phyloP scores from a whole-genome alignment of 2,888 invertebrate species.

The Oligia strigilis region DNA sequence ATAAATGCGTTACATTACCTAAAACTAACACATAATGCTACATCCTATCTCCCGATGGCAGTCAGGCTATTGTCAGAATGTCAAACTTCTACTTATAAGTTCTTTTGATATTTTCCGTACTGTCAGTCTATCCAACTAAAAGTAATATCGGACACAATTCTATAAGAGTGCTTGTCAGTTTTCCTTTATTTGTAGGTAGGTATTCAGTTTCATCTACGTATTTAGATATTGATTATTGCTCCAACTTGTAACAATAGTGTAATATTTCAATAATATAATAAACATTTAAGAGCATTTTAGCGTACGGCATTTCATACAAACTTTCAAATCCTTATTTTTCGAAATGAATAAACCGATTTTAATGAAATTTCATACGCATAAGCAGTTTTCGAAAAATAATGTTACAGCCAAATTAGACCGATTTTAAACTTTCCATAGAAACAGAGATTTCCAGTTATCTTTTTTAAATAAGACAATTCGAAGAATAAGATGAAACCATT shows the following conservation, averaged over 20 bases:
- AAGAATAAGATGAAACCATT: background rate
- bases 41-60: background rate
- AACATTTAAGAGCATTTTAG: background rate
- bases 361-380: no score
- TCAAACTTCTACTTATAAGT: constrained; percentile 3
- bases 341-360: no score
- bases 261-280: background rate
- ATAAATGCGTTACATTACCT: background rate
- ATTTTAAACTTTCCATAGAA: no score
- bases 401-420: no score
- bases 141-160: constrained; percentile 4
- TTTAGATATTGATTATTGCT: background rate
- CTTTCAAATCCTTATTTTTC: no score
- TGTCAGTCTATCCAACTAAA: constrained; percentile 1
- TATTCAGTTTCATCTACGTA: background rate
- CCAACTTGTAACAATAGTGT: background rate
- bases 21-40: background rate
- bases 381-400: no score
- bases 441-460: no score
- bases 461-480: no score
- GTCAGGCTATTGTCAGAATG: constrained; percentile 8
- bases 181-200: background rate
- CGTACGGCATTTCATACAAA: no score
- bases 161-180: background rate
- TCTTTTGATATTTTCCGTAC: background rate